Percentiles rank a stretch among this genome's conserved stretches.
Conservation (phyloP, 1,140 invertebrate genomes). For the Neocloeon triangulifer region DNA sequence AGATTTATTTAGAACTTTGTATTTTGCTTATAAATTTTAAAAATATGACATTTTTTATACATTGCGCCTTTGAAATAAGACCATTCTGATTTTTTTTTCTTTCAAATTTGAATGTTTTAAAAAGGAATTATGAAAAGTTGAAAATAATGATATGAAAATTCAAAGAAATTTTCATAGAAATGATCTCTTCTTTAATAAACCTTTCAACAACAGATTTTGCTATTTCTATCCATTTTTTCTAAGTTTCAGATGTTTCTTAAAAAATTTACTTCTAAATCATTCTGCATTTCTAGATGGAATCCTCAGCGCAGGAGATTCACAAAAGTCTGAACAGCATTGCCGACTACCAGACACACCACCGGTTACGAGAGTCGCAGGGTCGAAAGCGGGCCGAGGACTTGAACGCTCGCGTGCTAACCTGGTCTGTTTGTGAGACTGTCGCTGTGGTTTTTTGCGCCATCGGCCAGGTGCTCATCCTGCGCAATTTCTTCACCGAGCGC, state of each 20-base stretch:
- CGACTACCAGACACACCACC: conserved; percentile 92
- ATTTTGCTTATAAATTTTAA: no score
- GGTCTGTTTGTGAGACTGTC: conserved; percentile 75
- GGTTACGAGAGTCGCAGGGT: conserved; percentile 79
- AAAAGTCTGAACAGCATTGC: conserved; percentile 64
- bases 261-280: conserved; percentile 7
- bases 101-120: no score
- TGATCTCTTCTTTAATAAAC: not conserved
- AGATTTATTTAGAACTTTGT: no score
- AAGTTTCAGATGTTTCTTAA: conserved; percentile 4
- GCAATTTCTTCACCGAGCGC: conserved; percentile 87
- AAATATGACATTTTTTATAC: no score
- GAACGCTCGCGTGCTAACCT: conserved; percentile 77
- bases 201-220: not conserved
- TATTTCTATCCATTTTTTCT: conserved; percentile 1
- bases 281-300: conserved; percentile 54
- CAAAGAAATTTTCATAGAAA: no score
- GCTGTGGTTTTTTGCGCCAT: conserved; percentile 66
- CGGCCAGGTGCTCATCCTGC: conserved; percentile 75
- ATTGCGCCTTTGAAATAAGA: no score
- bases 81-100: no score
- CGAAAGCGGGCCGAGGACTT: conserved; percentile 88
- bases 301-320: conserved; percentile 70
- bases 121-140: no score
- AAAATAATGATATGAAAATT: no score